Percentiles rank a stretch among this genome's conserved stretches.
phyloP scores from a whole-genome alignment of 2,113 vertebrate genomes.

The Dromaius novaehollandiae region DNA sequence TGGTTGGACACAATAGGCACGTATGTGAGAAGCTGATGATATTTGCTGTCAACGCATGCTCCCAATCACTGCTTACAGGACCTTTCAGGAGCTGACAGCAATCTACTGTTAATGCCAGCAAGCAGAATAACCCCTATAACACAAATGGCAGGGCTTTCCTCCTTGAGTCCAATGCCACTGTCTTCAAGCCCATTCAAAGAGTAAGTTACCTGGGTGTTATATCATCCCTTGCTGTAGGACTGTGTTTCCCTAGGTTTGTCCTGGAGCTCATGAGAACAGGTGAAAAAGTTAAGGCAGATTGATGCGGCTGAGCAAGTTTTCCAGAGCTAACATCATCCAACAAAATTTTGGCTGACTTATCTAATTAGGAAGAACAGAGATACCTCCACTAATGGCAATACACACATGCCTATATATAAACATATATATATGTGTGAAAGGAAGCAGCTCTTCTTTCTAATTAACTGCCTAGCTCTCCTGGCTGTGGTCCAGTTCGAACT shows the following conservation, averaged over 20 bases:
- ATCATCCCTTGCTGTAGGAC: neutral
- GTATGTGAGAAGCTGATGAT: neutral
- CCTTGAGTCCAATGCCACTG: neutral
- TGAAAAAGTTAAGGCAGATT: neutral
- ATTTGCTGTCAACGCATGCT: neutral
- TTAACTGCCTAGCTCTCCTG: constrained; percentile 49
- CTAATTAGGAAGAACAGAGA: neutral
- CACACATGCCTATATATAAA: constrained; percentile 9
- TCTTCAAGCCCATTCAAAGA: neutral
- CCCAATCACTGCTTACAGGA: neutral
- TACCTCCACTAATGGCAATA: neutral
- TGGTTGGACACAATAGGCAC: neutral
- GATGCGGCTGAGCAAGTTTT: neutral
- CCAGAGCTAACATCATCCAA: neutral
- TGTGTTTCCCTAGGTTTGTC: neutral
- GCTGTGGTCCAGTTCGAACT: constrained; percentile 32
- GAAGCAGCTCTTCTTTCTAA: constrained; percentile 45
- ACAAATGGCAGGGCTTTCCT: neutral
- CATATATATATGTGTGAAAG: neutral
- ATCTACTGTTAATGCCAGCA: neutral
- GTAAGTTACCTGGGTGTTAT: neutral
- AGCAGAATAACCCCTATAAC: neutral
- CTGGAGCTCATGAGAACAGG: neutral
- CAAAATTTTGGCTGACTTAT: neutral
- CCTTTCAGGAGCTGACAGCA: rapidly evolving